phyloP scores from a whole-genome alignment of 2,797 vertebrate genomes.

The Gouania willdenowi region DNA sequence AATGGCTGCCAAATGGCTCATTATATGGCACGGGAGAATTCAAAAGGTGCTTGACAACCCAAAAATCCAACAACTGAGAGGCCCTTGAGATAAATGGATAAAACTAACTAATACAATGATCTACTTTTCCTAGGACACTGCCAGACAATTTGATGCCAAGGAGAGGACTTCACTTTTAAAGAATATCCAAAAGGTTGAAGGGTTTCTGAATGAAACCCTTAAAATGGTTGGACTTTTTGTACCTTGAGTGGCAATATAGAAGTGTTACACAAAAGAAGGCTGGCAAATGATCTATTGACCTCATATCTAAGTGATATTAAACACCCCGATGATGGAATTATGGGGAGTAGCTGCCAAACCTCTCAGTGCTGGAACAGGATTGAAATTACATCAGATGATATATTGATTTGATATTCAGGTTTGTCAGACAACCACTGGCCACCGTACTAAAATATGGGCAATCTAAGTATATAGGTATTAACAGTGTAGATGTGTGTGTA shows the following conservation, averaged over 20 bases:
- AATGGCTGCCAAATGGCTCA: conserved; percentile 35
- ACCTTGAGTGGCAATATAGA: conserved; percentile 1
- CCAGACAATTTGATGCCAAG: conserved; percentile 15
- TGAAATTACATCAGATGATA: conserved; percentile 39
- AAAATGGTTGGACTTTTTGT: conserved; percentile 6
- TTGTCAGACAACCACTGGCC: conserved; percentile 35
- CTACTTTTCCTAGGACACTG: conserved; percentile 15
- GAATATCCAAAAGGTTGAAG: conserved; percentile 14
- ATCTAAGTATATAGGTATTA: conserved; percentile 18
- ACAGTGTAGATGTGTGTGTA: conserved; percentile 6
- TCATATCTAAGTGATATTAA: conserved; percentile 39
- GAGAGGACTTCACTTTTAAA: conserved; percentile 8
- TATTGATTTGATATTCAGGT: conserved; percentile 56
- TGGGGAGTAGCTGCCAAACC: conserved; percentile 22
- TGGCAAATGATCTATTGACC: conserved; percentile 38
- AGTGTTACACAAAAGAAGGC: conserved; percentile 12
- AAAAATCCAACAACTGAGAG: conserved; percentile 34
- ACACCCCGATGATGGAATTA: conserved; percentile 41
- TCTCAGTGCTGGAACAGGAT: conserved; percentile 13
- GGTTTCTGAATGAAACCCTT: too few species aligned
- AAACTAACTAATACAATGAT: conserved; percentile 11
- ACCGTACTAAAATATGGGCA: conserved; percentile 45
- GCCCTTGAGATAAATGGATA: conserved; percentile 18
- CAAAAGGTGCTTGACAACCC: conserved; percentile 16
- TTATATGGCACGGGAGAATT: conserved; percentile 13